These are phyloP conservation scores for Conger conger DNA, from an alignment of 2,113 vertebrate species.

Conservation along the genomic window DNA sequence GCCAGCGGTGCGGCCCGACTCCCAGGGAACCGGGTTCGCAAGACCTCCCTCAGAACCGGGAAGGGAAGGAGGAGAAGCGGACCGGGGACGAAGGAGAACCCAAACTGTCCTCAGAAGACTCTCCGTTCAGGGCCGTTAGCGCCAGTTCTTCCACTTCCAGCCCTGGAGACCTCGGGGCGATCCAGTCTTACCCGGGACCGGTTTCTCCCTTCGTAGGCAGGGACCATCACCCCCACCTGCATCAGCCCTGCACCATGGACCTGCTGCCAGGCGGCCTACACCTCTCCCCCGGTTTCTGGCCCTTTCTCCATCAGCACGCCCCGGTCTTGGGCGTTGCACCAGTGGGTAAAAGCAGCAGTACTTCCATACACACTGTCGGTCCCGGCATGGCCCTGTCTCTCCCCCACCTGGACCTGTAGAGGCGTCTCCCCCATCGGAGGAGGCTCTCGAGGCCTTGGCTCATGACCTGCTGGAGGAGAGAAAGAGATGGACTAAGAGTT, in stretches of 20 bases:
- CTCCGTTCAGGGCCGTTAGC: constrained; percentile 32
- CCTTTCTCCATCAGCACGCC: constrained; percentile 58
- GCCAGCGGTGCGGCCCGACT: constrained; percentile 55
- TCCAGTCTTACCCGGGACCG: constrained; percentile 31
- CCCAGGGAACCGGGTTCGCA: constrained; percentile 44
- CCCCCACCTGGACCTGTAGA: constrained; percentile 57
- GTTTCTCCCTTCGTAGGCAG: constrained; percentile 49
- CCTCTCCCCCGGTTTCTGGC: constrained; percentile 60
- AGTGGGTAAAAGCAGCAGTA: constrained; percentile 51
- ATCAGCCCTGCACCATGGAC: constrained; percentile 50
- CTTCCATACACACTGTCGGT: constrained; percentile 52
- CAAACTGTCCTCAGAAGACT: constrained; percentile 23
- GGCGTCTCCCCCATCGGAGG: not conserved
- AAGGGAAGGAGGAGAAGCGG: constrained; percentile 33
- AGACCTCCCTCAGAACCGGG: constrained; percentile 20
- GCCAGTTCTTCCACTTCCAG: constrained; percentile 21
- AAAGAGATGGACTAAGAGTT: not conserved
- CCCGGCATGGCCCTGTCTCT: constrained; percentile 43
- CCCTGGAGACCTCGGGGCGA: constrained; percentile 38
- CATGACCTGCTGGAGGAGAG: not conserved
- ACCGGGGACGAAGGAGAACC: constrained; percentile 36
- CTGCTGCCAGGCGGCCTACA: constrained; percentile 55
- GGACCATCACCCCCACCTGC: constrained; percentile 46
- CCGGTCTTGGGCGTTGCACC: constrained; percentile 37
- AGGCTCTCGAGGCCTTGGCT: no score